Evolutionary conservation across 2,113 vertebrate species (phyloP), one percentile per base, ranked within the genome.

Genomic region (Trichechus manatus): DNA sequence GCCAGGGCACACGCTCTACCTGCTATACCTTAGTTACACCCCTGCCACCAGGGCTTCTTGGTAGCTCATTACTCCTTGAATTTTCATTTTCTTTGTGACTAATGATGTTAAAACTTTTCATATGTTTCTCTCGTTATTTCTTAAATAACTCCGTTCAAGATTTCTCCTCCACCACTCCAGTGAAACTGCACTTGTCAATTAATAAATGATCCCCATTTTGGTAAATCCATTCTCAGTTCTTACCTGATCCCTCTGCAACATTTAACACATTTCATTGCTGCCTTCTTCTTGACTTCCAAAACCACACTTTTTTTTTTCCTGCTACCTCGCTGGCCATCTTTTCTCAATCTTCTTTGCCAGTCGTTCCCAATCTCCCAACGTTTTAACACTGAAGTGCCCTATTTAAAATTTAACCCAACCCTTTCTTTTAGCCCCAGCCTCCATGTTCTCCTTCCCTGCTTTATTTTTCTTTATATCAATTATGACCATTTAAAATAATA

Each of bases 171-270:
- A 29, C 77, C 68, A 39, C 78, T 85, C 33, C 19, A 68, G 39
- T 0, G 9, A 86, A 89, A 82, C 29, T 59, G 33, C 15, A 20
- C 31, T 85, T 75, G 29, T 78, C 47, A 50, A 70, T 27, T 80
- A 79, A 36, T 59, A 64, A 63, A 63, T 75, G 78, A 22, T n/a
- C 56, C 63, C 70, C 39, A 3, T 44, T 23, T 29, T 75, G 78
- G 25, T 53, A 82, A 80, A 82, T 79, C 74, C 78, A 2, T 87
- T 92, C 88, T 70, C 15, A 63, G n/a, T 91, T 88, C 78, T 93
- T 42, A 75, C 39, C 25, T 36, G 68, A 36, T 70, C 17, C 19
- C 68, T 70, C 33, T 36, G 13, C 17, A 70, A 19, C 33, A 70
- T 20, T n/a, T 70, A 36, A 36, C 33, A 70, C 68, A 36, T 70